phyloP scores from a whole-genome alignment of 2,113 vertebrate species.

The Prionailurus bengalensis region DNA sequence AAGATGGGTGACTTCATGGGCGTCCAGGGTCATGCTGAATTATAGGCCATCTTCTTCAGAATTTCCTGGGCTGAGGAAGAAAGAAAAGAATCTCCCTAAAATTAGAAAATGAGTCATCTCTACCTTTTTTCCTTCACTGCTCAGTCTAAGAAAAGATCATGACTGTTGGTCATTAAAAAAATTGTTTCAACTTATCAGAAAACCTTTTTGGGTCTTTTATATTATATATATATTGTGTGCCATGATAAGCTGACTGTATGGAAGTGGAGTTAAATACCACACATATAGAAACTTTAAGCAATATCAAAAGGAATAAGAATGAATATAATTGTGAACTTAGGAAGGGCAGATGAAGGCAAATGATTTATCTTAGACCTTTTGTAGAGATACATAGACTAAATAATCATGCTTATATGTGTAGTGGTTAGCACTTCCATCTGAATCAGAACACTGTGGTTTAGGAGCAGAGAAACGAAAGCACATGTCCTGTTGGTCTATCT shows the following conservation, averaged over 20 bases:
- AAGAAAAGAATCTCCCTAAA: background rate
- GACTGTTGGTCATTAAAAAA: background rate
- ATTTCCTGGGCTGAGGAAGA: background rate
- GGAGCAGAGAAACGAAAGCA: background rate
- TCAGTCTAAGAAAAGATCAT: slow-evolving; percentile 24
- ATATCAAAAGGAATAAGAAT: background rate
- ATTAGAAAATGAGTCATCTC: background rate
- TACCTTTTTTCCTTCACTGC: background rate
- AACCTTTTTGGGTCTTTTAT: background rate
- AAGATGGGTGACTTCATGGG: background rate
- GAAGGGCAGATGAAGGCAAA: background rate
- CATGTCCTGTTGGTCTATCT: background rate
- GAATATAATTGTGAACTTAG: background rate
- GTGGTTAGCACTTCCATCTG: background rate
- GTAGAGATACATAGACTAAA: background rate
- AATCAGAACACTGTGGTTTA: background rate
- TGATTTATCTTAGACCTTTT: background rate
- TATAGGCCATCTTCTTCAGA: background rate
- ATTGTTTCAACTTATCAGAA: background rate
- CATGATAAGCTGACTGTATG: background rate
- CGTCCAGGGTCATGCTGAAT: background rate
- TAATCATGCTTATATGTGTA: background rate
- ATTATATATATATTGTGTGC: background rate
- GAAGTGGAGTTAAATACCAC: background rate
- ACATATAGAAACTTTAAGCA: background rate